These are phyloP conservation scores for Alouatta palliata DNA, from an alignment of 2,113 vertebrate genomes.

Conservation along the genomic window DNA sequence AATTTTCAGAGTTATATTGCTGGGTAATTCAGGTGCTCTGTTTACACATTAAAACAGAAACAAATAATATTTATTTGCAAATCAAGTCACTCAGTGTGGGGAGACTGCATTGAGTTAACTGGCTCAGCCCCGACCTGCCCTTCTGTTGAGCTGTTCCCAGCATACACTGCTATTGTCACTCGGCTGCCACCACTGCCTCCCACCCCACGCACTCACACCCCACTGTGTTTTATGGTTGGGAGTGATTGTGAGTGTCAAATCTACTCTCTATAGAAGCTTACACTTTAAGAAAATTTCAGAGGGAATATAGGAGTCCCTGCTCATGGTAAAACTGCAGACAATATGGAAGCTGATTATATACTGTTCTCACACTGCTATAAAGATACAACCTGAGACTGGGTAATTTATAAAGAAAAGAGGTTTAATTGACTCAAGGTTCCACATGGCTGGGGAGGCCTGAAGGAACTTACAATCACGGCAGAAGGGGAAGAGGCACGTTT, in stretches of 20 bases:
- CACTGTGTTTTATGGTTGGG: not conserved
- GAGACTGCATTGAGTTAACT: not conserved
- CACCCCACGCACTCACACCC: not conserved
- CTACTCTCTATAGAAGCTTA: not conserved
- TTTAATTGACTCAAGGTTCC: too few species aligned
- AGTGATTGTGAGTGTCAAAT: not conserved
- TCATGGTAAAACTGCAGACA: not conserved
- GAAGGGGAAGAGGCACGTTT: too few species aligned
- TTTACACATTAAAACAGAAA: not conserved
- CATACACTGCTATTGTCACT: not conserved
- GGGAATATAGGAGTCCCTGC: not conserved
- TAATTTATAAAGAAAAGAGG: too few species aligned
- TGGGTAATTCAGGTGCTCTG: not conserved
- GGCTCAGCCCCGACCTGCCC: not conserved
- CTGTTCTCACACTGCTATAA: too few species aligned
- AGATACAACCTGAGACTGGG: too few species aligned
- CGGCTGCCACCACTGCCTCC: not conserved
- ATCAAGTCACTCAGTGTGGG: too few species aligned
- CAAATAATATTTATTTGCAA: not conserved
- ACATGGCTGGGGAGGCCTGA: too few species aligned
- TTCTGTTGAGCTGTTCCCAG: not conserved
- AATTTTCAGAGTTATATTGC: not conserved
- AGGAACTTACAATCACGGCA: too few species aligned
- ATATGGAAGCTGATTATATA: too few species aligned
- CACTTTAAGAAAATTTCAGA: not conserved